Base-by-base conservation (phyloP, 2,888 invertebrate genomes). In the Amphimallon solstitiale region DNA sequence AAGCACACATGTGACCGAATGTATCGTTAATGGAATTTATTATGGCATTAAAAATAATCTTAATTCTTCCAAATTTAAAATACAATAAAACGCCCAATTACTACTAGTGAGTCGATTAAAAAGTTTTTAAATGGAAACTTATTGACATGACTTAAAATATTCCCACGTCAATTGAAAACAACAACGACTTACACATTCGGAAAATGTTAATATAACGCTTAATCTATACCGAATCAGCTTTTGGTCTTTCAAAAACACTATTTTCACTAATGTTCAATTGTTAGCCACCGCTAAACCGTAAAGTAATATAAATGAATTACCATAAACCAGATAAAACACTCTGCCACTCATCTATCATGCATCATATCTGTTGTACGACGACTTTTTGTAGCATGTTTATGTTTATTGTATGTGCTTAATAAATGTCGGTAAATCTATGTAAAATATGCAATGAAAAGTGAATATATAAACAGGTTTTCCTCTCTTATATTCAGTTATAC, bases 301-400 rank as follows among this genome's bases (percentile, higher is more conserved):
- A 54, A 40, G 54, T 9, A 54, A 34, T 51, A 51, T 34, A 51
- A 51, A 15, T 14, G 34, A 35, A 54, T 54, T 54, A 54, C 40
- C 40, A 54, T 54, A 54, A 54, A 40, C 54, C 5, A 54, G 54
- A 54, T 54, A 54, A 54, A 40, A 40, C n/a, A 54, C 54, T 38
- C 12, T 19, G 34, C 38, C 52, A n/a, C n/a, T n/a, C n/a, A n/a
- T 29, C 52, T 40, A 54, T 21, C 54, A 12, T 12, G 21, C 40
- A 54, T 38, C 54, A 40, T 54, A 54, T 54, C 54, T 54, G 54
- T 40, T 54, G 38, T 54, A 38, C 38, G 7, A 54, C 54, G 38
- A 54, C 40, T 54, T 54, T 40, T 21, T 23, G 12, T 7, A 38
- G 19, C 40, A 54, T 12, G 40, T 54, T 54, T 54, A 54, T 40